Base-by-base conservation (phyloP, 2,888 invertebrate genomes). In the Diabrotica balteata region DNA sequence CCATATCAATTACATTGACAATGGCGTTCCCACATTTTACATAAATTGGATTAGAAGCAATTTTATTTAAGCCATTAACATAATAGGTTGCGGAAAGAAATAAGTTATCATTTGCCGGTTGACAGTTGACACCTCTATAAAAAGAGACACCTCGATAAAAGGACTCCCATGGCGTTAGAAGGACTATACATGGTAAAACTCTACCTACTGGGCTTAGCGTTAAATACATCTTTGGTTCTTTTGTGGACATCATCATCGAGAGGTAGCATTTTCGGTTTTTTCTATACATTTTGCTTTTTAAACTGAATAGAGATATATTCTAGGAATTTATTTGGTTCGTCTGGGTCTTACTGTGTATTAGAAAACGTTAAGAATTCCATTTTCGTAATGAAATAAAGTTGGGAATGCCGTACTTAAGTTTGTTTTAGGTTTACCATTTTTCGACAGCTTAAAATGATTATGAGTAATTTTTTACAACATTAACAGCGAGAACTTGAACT, bases 121-220 rank as follows among this genome's bases (percentile, higher is more conserved):
- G 82, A 82, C 82, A 82, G 79, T 79, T 80, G 82, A 82, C 82
- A 82, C 81, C 80, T 54, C 7, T 51, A 51, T 54, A 42, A 54
- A 54, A 42, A 54, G 54, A 54, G 43, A 54, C 54, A 54, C 43
- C 54, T 80, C 76, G 79, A 72, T 79, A 80, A 79, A 76, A 77
- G 79, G 76, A 79, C 79, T 78, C 82, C 81, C 76, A 81, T 79
- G 72, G 82, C 67, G 76, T 77, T 75, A 75, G 73, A 78, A 81
- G 78, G 81, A 82, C 81, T 79, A 77, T 76, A 81, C 81, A 81
- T 77, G 79, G 76, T 75, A 80, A 81, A 82, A 80, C 81, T 81
- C 77, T 78, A 77, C 77, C 75, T 75, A 67, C 74, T 72, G 76
- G 79, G 79, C 77, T 80, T 78, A 79, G 77, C 45, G 45, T 45